Percentiles rank a stretch among this genome's conserved stretches.
These are phyloP conservation scores for Cliona cf. orientalis DNA, from an alignment of 37 sponge, comb jelly and placozoan genomes.

Conservation along the genomic window DNA sequence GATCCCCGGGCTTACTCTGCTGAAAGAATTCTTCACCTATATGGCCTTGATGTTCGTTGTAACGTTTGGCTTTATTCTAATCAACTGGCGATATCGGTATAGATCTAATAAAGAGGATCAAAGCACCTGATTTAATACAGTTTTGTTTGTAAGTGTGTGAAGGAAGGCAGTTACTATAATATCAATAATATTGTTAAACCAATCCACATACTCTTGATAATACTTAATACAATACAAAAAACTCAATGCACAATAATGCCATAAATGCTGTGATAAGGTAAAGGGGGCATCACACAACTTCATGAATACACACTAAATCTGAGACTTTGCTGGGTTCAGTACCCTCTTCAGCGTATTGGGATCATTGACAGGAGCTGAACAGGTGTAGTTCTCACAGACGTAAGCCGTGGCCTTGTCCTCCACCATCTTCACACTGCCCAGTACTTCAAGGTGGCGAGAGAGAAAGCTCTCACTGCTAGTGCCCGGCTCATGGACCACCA, in stretches of 20 bases:
- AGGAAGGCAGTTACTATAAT: too few relatives aligned
- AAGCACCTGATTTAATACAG: too few relatives aligned
- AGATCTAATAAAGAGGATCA: too few relatives aligned
- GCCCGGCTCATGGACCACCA: slow-evolving; percentile 49
- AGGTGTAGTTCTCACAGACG: slow-evolving; percentile 68
- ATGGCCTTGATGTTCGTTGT: slow-evolving; percentile 51
- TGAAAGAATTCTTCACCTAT: slow-evolving; percentile 64
- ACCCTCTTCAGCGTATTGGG: slow-evolving; percentile 14
- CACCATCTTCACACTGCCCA: slow-evolving; percentile 24
- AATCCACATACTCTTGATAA: too few relatives aligned
- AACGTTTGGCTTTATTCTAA: slow-evolving; percentile 22
- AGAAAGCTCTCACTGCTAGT: slow-evolving; percentile 7
- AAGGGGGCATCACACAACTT: too few relatives aligned
- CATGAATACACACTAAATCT: too few relatives aligned
- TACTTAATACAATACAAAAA: too few relatives aligned
- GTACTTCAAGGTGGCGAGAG: slow-evolving; percentile 15
- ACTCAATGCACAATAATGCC: too few relatives aligned
- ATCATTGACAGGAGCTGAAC: slow-evolving; percentile 50
- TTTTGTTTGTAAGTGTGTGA: too few relatives aligned
- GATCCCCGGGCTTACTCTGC: slow-evolving; percentile 36
- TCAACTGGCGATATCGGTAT: slow-evolving; percentile 34
- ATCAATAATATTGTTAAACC: too few relatives aligned
- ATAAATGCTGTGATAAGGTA: background rate
- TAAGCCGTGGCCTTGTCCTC: slow-evolving; percentile 68
- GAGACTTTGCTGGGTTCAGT: slow-evolving; percentile 29